phyloP scores from a whole-genome alignment of 1,140 invertebrate genomes.

The Heliconius hewitsoni region DNA sequence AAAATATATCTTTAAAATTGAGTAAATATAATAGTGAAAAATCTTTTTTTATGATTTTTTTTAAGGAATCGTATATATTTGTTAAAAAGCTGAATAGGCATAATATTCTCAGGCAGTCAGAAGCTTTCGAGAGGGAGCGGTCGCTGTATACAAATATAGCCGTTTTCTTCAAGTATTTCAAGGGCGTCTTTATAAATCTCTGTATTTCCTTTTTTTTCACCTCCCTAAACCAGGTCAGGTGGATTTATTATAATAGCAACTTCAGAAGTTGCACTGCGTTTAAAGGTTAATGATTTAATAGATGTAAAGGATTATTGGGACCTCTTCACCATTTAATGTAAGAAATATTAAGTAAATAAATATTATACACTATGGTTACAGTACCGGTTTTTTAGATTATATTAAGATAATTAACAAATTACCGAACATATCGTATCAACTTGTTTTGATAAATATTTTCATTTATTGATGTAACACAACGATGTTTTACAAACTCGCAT shows the following conservation, averaged over 20 bases:
- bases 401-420: too few relatives aligned
- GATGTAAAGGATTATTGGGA: background rate
- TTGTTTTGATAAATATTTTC: too few relatives aligned
- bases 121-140: slow-evolving; percentile 27
- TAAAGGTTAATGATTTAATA: background rate
- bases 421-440: too few relatives aligned
- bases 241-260: slow-evolving; percentile 28
- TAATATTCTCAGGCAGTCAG: slow-evolving; percentile 22
- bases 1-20: too few relatives aligned
- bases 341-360: too few relatives aligned
- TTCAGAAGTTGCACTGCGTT: background rate
- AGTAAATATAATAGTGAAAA: too few relatives aligned
- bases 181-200: slow-evolving; percentile 39
- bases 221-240: slow-evolving; percentile 37
- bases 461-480: too few relatives aligned
- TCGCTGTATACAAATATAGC: slow-evolving; percentile 37
- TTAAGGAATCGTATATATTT: slow-evolving; percentile 18
- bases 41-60: background rate
- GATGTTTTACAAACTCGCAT: too few relatives aligned
- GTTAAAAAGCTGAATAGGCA: slow-evolving; percentile 14
- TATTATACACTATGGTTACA: too few relatives aligned
- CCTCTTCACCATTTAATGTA: too few relatives aligned
- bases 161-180: slow-evolving; percentile 37
- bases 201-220: slow-evolving; percentile 37
- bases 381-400: too few relatives aligned